Evolutionary conservation across 2,797 vertebrate genomes (phyloP).

Genomic region (Brachymystax lenok): DNA sequence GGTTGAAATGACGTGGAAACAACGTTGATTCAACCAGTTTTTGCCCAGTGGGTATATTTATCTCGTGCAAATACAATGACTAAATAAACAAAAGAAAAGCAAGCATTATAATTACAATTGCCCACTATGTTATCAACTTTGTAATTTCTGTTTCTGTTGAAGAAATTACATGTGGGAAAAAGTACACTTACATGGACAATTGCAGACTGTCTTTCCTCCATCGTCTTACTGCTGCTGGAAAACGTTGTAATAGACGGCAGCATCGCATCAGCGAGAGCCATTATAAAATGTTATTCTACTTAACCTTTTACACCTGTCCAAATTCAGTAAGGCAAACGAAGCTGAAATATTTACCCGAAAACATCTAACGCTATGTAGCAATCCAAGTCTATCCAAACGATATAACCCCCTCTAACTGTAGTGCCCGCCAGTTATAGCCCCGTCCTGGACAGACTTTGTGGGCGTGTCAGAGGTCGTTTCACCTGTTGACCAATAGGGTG

Average conservation of each 20-base stretch:
- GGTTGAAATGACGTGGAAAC: no score
- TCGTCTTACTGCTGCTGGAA: conserved; percentile 51
- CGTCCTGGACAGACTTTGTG: background rate
- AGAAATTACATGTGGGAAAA: background rate
- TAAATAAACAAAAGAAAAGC: background rate
- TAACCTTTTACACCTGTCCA: background rate
- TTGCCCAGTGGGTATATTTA: no score
- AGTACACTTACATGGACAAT: conserved; percentile 77
- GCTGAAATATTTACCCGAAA: background rate
- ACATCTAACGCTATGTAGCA: background rate
- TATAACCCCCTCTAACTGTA: background rate
- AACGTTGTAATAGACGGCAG: conserved; percentile 75
- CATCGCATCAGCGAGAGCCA: conserved; percentile 77
- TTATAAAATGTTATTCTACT: conserved; percentile 41
- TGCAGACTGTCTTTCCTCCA: conserved; percentile 70
- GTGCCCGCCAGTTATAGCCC: background rate
- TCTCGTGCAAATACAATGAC: no score
- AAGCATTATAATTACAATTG: no score
- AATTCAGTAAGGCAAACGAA: background rate
- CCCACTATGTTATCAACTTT: no score
- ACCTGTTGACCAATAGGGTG: conserved; percentile 4
- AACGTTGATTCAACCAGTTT: no score
- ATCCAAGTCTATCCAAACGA: background rate
- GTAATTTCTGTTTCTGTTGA: background rate
- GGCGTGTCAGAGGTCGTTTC: background rate